phyloP scores from a whole-genome alignment of 2,888 invertebrate genomes.

The Eumacrocentrus americanus region DNA sequence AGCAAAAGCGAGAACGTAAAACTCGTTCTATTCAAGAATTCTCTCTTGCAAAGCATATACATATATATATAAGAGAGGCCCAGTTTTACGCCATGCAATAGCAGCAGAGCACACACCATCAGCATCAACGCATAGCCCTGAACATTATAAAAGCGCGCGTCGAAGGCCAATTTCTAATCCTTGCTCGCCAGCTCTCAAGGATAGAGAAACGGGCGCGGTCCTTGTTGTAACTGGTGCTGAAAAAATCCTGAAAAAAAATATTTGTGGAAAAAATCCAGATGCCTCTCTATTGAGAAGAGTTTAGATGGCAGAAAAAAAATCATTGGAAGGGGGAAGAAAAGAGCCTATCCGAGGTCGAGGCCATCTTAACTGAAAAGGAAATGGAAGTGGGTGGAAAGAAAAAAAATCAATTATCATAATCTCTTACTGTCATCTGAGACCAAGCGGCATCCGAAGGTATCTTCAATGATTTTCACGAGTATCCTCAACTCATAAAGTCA shows the following conservation, averaged over 20 bases:
- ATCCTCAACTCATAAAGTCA: constrained; percentile 50
- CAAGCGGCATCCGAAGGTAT: too few relatives aligned
- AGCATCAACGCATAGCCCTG: neutral
- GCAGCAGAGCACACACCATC: neutral
- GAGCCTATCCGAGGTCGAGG: constrained; percentile 20
- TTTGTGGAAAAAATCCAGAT: constrained; percentile 39
- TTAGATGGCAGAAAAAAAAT: constrained; percentile 23
- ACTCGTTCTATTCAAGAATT: neutral
- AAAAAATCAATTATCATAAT: constrained; percentile 40
- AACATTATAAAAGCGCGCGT: constrained; percentile 39
- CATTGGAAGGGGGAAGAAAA: constrained; percentile 21
- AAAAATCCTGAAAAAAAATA: constrained; percentile 35
- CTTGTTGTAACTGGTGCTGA: constrained; percentile 35
- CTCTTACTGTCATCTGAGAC: constrained; percentile 38
- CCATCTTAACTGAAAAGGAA: constrained; percentile 24
- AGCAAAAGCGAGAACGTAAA: neutral
- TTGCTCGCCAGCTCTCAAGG: constrained; percentile 43
- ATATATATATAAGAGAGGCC: too few relatives aligned
- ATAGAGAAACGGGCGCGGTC: constrained; percentile 49
- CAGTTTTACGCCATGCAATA: neutral
- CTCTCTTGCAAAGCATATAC: too few relatives aligned
- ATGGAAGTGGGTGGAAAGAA: constrained; percentile 17
- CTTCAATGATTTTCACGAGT: constrained; percentile 48
- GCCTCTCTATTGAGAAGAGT: constrained; percentile 13
- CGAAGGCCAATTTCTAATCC: constrained; percentile 59